phyloP scores from a whole-genome alignment of 2,888 invertebrate species.

The Tiliacea citrago region DNA sequence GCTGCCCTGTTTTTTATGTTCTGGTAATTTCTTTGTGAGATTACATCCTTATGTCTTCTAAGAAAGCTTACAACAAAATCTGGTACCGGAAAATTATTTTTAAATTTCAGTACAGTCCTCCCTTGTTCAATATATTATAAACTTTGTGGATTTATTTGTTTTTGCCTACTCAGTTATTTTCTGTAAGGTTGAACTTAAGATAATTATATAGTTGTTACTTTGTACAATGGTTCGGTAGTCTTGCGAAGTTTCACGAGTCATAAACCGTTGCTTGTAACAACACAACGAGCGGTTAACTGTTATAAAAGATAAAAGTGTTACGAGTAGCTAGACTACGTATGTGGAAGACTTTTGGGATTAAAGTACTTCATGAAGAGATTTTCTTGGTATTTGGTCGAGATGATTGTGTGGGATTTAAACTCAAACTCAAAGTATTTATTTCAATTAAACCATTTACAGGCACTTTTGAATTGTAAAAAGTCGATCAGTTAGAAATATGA shows the following conservation, averaged over 20 bases:
- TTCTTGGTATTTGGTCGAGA: slow-evolving; percentile 3
- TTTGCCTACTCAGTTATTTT: background rate
- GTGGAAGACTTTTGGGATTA: slow-evolving; percentile 30
- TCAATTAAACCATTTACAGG: too few relatives aligned
- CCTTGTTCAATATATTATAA: too few relatives aligned
- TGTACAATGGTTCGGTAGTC: background rate
- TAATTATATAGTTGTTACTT: slow-evolving; percentile 17
- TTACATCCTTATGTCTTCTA: too few relatives aligned
- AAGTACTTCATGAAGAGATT: slow-evolving; percentile 25
- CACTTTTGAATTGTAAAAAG: too few relatives aligned
- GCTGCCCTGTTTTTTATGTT: too few relatives aligned
- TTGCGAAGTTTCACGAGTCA: slow-evolving; percentile 42
- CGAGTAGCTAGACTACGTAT: background rate
- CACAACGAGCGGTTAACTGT: slow-evolving; percentile 41
- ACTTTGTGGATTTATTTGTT: too few relatives aligned
- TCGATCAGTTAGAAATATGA: too few relatives aligned
- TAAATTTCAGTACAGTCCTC: too few relatives aligned
- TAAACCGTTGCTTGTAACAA: slow-evolving; percentile 48
- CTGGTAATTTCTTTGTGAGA: too few relatives aligned
- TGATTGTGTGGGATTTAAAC: background rate
- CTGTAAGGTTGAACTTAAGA: background rate
- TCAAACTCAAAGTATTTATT: too few relatives aligned
- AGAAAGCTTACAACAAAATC: too few relatives aligned
- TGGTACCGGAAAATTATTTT: too few relatives aligned
- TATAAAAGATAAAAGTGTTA: slow-evolving; percentile 55